Evolutionary conservation across 2,113 vertebrate genomes (phyloP).

Genomic region (human): GRCh38 chr4:7179501-7180000

Average conservation of each 20-base stretch:
- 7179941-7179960: neutral
- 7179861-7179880: neutral
- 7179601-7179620: neutral
- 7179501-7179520: neutral
- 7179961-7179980: neutral
- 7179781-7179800: neutral
- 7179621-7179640: neutral
- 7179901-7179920: neutral
- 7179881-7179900: neutral
- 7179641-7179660: neutral
- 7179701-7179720: fast-evolving
- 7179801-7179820: neutral
- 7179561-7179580: neutral
- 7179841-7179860: neutral
- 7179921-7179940: neutral
- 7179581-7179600: neutral
- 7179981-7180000: neutral
- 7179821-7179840: neutral
- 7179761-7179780: neutral
- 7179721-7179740: neutral
- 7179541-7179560: neutral
- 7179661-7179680: neutral
- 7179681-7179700: neutral
- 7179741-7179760: neutral
- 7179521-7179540: neutral